Evolutionary conservation across 2,113 vertebrate species (phyloP), one percentile per base, ranked within the genome.

Genomic region (Rhombomys opimus): DNA sequence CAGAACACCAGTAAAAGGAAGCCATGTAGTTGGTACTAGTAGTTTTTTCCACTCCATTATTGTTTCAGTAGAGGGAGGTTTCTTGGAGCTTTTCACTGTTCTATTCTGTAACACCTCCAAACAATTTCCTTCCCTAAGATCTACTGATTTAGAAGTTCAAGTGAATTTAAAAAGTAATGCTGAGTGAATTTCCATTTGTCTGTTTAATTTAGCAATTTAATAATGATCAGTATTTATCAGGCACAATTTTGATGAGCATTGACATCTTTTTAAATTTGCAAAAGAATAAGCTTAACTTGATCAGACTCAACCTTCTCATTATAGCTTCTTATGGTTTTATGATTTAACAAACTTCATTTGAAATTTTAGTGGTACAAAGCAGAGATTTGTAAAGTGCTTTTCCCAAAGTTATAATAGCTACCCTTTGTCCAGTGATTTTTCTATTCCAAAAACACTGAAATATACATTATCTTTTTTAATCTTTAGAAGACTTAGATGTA

Each of bases 301-400:
- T 78, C 35, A 73, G 65, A 61, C 65, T 68, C 61, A 85, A 91
- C 30, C 46, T 75, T 93, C 32, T 50, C 87, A 78, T 77, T 80
- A 0, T 91, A 82, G 46, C 30, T 77, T 23, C 54, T 94, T 1
- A 32, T 92, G 35, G 15, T 80, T 93, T 88, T 95, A 59, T 59
- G 46, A 52, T 57, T 23, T 95, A 76, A 61, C 27, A 81, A 59
- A 30, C 38, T 94, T 93, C n/a, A 84, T 81, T 95, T 93, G 77
- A 91, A 91, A 61, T 91, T 94, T 94, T 23, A 87, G 3, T 87
- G 78, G 20, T 93, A 22, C 41, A 90, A 85, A 54, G 23, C 76
- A 96, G 38, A 27, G 7, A 81, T 93, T 94, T 94, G 7, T 97
- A 87, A 91, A 94, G 35, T 85, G 18, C 52, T 87, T 95, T 38